A percentile compares a stretch with the other conserved stretches of the same genome.
Conservation (phyloP, 2,888 invertebrate species). For the Harmothoe impar region DNA sequence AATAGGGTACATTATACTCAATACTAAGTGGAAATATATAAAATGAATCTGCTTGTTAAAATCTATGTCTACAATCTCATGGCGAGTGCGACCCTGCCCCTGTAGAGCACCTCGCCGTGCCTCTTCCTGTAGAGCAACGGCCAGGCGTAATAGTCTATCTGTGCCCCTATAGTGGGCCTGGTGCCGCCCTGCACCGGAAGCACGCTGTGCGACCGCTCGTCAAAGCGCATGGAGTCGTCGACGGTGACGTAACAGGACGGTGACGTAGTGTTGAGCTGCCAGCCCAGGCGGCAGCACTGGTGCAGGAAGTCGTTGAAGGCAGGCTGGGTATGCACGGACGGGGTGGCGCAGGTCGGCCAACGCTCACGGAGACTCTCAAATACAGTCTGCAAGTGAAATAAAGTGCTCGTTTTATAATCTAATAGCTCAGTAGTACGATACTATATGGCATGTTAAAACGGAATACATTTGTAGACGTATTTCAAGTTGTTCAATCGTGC, state of each 20-base stretch:
- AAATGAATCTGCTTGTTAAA: too few species aligned
- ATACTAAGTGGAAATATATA: too few species aligned
- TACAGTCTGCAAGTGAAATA: slow-evolving; percentile 53
- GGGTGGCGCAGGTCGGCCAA: slow-evolving; percentile 60
- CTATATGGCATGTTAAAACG: not conserved
- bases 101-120: slow-evolving; percentile 63
- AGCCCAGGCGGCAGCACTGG: slow-evolving; percentile 66
- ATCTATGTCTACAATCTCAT: not conserved
- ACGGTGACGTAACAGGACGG: slow-evolving; percentile 59
- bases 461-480: not conserved
- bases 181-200: not conserved
- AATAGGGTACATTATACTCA: too few species aligned
- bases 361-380: slow-evolving; percentile 55
- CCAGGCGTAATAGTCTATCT: slow-evolving; percentile 65
- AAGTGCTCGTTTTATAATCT: not conserved
- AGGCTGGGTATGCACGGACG: slow-evolving; percentile 60
- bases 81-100: slow-evolving; percentile 59
- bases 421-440: not conserved
- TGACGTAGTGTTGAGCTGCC: slow-evolving; percentile 59
- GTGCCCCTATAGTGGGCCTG: slow-evolving; percentile 21
- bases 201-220: slow-evolving; percentile 21
- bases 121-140: slow-evolving; percentile 59
- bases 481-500: too few species aligned
- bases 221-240: slow-evolving; percentile 23
- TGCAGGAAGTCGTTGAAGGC: slow-evolving; percentile 65